Base-by-base conservation (phyloP, 2,888 invertebrate species). In the Sphaerophoria taeniata region DNA sequence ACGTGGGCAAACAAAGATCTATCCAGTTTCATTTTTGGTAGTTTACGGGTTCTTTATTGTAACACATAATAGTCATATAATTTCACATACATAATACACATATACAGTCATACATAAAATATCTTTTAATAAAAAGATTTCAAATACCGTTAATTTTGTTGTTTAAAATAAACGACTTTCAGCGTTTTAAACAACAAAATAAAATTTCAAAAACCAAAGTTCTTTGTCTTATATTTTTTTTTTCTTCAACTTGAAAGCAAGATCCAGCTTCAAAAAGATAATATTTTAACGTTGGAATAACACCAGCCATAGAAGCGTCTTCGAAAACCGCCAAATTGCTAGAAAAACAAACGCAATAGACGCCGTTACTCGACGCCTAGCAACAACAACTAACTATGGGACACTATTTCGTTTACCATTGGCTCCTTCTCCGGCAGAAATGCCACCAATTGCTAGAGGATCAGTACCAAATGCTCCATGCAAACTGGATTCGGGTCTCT, bases 391-490 rank as follows among this genome's bases (percentile, higher is more conserved):
- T 39, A 34, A 84, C 84, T 84, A 84, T 76, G 84, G 80, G 51
- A 84, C 84, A 47, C 84, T 84, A 24, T 84, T 84, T 36, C 84
- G 79, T 67, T 84, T 84, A 2, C 58, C 80, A 45, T 2, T 67
- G 14, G 65, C 56, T 31, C 60, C 71, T 24, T 55, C 49, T 4
- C 70, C 49, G 24, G 24, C 24, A 24, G 24, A 24, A 24, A 24
- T 24, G 24, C 24, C 24, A 24, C 24, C 24, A 43, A 79, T 71
- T 45, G 82, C 69, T 6, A 83, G 34, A 4, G 84, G 80, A 80
- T 84, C 85, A 0, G 85, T 85, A 6, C 80, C 80, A 36, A 80
- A 85, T 9, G 72, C 80, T 7, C 85, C 85, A 31, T 80, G 80
- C 9, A 85, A 65, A 70, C 81, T 70, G 0, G 85, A 81, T 11